Evolutionary conservation across 2,888 invertebrate species (phyloP).

Genomic region (Orthosia gothica): DNA sequence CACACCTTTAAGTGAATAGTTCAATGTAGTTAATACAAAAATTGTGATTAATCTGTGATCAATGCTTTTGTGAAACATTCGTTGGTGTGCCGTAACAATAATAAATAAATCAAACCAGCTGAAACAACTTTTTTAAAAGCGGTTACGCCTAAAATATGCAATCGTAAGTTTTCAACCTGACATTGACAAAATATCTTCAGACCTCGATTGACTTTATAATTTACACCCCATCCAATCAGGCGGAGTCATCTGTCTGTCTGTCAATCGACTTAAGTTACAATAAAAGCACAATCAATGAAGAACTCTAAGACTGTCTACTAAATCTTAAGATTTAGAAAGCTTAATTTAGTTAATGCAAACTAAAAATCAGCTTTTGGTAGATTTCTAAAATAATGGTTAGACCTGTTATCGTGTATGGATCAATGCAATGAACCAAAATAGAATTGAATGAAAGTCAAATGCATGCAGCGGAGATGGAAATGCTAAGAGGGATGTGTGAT

Average conservation of each 20-base stretch:
- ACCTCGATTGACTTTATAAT: conserved; percentile 61
- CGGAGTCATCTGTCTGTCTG: conserved; percentile 43
- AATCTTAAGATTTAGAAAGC: background rate
- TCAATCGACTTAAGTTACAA: conserved; percentile 17
- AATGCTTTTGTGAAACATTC: too few relatives aligned
- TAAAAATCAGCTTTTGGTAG: background rate
- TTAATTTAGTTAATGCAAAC: conserved; percentile 1
- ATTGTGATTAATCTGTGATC: too few relatives aligned
- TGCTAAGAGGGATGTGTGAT: too few relatives aligned
- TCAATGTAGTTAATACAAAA: too few relatives aligned
- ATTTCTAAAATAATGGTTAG: background rate
- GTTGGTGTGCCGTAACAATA: too few relatives aligned
- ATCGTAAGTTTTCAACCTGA: conserved; percentile 54
- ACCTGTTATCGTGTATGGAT: too few relatives aligned
- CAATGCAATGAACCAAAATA: too few relatives aligned
- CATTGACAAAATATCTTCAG: conserved; percentile 66
- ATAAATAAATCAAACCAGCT: too few relatives aligned
- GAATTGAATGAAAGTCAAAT: too few relatives aligned
- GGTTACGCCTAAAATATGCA: background rate
- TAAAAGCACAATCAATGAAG: conserved; percentile 3
- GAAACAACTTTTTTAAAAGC: background rate
- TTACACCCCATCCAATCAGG: conserved; percentile 52
- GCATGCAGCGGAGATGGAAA: too few relatives aligned
- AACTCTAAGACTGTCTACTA: background rate
- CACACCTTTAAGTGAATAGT: too few relatives aligned